Percentiles rank a stretch among this genome's conserved stretches.
These are phyloP conservation scores for Microdon myrmicae DNA, from an alignment of 2,888 invertebrate species.

Conservation along the genomic window DNA sequence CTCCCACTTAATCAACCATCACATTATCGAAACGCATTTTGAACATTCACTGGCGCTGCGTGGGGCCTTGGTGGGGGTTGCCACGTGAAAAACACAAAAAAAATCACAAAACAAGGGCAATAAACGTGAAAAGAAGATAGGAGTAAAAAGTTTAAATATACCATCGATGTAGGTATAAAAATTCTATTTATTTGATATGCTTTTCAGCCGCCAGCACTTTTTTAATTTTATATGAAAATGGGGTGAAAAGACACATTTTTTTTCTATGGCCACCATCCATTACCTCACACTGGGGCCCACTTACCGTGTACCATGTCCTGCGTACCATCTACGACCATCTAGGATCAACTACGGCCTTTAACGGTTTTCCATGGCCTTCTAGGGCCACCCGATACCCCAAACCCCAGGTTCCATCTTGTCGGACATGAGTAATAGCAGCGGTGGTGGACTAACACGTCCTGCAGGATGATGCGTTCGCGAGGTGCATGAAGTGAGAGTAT, in stretches of 20 bases:
- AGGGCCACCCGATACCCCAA: no score
- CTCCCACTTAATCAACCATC: conserved; percentile 51
- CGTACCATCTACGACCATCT: no score
- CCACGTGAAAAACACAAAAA: conserved; percentile 32
- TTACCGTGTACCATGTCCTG: no score
- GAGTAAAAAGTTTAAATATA: conserved; percentile 5
- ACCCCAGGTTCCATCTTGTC: no score
- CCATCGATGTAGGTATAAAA: conserved; percentile 37
- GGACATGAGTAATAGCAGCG: no score
- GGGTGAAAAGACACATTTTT: conserved; percentile 48
- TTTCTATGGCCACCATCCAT: no score
- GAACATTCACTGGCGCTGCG: conserved; percentile 13
- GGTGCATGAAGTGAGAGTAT: no score
- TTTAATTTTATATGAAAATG: conserved; percentile 46
- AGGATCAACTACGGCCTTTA: no score
- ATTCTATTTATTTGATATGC: conserved; percentile 44
- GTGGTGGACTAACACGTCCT: no score
- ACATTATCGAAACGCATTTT: conserved; percentile 48
- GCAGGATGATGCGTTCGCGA: no score
- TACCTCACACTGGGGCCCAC: conserved; percentile 18
- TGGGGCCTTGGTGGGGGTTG: conserved; percentile 13
- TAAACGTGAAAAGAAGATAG: neutral
- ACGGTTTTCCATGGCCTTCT: no score
- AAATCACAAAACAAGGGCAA: conserved; percentile 36
- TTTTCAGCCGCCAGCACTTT: conserved; percentile 34